phyloP scores from a whole-genome alignment of 2,888 invertebrate genomes.

The Agrilus biguttatus region DNA sequence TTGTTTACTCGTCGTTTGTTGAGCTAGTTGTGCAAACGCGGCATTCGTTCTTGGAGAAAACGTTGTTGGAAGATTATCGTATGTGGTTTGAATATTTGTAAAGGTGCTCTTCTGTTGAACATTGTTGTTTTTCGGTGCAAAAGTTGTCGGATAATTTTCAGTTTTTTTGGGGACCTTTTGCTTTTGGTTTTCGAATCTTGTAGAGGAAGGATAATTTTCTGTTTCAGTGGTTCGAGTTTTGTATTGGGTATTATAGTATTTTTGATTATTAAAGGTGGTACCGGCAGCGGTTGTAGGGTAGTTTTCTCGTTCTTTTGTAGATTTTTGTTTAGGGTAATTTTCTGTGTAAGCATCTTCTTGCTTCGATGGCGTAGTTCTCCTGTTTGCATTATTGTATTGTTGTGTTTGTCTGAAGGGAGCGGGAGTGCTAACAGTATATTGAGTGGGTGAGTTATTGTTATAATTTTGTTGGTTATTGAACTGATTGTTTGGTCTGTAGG shows the following conservation, averaged over 20 bases:
- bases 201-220: conserved; percentile 12
- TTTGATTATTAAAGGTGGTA: conserved; percentile 2
- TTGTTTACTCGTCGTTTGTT: conserved; percentile 4
- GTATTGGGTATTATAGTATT: conserved; percentile 4
- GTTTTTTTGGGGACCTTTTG: conserved; percentile 12
- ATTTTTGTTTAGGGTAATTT: conserved; percentile 18
- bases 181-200: conserved; percentile 6
- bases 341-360: conserved; percentile 16
- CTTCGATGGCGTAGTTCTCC: conserved; percentile 6
- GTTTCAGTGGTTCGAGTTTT: conserved; percentile 5
- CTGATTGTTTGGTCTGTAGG: conserved; percentile 15
- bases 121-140: conserved; percentile 6
- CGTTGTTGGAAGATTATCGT: conserved; percentile 23
- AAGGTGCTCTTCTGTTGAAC: neutral
- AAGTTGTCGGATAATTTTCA: conserved; percentile 14
- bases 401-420: conserved; percentile 27
- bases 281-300: conserved; percentile 3
- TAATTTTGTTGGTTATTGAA: conserved; percentile 18
- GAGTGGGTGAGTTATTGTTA: conserved; percentile 12
- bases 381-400: conserved; percentile 12
- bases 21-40: conserved; percentile 19
- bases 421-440: conserved; percentile 26
- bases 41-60: conserved; percentile 24
- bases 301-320: conserved; percentile 8
- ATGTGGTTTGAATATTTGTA: neutral